A percentile compares a stretch with the other conserved stretches of the same genome.
Evolutionary conservation across 1,140 invertebrate genomes (phyloP).

Genomic region (Himalopsyche phryganea): DNA sequence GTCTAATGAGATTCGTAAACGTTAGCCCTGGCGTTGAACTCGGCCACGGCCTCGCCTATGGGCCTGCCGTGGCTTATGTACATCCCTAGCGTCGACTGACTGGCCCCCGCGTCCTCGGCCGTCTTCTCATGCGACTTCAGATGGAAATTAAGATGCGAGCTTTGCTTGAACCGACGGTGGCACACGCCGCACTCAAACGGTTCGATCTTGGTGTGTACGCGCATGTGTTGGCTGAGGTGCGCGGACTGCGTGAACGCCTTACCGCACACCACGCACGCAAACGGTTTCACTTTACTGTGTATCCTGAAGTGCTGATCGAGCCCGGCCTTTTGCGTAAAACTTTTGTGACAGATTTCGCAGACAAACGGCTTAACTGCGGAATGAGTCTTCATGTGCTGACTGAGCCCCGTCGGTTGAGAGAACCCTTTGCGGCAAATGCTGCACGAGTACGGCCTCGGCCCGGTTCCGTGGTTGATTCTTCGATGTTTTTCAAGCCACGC

Average conservation of each 20-base stretch:
- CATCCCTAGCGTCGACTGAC: too few relatives aligned
- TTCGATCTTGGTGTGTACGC: slow-evolving; percentile 62
- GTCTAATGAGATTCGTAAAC: too few relatives aligned
- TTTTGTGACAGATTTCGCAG: slow-evolving; percentile 70
- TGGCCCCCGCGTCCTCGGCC: too few relatives aligned
- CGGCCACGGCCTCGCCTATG: too few relatives aligned
- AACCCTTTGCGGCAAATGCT: slow-evolving; percentile 81
- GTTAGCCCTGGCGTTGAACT: too few relatives aligned
- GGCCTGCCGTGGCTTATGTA: too few relatives aligned
- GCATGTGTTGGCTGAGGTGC: slow-evolving; percentile 50
- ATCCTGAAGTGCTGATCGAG: slow-evolving; percentile 58
- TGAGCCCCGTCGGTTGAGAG: slow-evolving; percentile 66
- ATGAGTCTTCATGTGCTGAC: slow-evolving; percentile 64
- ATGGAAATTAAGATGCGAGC: slow-evolving; percentile 51
- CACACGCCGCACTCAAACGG: slow-evolving; percentile 70
- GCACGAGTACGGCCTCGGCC: slow-evolving; percentile 79
- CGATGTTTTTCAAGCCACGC: slow-evolving; percentile 49
- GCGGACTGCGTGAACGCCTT: slow-evolving; percentile 60
- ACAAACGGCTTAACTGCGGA: slow-evolving; percentile 59
- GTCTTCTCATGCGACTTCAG: slow-evolving; percentile 41
- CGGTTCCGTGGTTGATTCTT: slow-evolving; percentile 47
- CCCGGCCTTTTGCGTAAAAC: slow-evolving; percentile 64
- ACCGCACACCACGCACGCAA: slow-evolving; percentile 65
- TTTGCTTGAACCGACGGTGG: slow-evolving; percentile 49
- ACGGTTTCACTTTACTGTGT: slow-evolving; percentile 58